phyloP scores from a whole-genome alignment of 2,113 vertebrate species.

The Plecturocebus donacophilus region DNA sequence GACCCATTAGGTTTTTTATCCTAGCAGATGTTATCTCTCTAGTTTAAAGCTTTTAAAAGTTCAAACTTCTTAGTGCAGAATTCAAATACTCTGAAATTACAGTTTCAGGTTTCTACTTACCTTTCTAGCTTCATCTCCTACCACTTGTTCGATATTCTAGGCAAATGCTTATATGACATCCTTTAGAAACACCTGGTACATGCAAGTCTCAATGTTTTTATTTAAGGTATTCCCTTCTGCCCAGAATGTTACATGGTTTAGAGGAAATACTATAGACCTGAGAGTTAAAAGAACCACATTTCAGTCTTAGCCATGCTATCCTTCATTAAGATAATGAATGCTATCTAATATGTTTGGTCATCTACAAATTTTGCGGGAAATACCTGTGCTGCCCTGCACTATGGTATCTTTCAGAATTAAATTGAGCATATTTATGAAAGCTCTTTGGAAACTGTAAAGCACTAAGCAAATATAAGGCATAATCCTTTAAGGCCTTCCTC shows the following conservation, averaged over 20 bases:
- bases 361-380: neutral
- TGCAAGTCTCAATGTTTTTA: neutral
- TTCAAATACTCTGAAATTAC: neutral
- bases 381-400: neutral
- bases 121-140: neutral
- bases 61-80: neutral
- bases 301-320: neutral
- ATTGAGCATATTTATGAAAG: neutral
- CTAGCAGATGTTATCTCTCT: neutral
- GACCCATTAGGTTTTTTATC: neutral
- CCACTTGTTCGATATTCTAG: neutral
- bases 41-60: neutral
- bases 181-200: neutral
- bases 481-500: neutral
- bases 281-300: neutral
- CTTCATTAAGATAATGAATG: neutral
- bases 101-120: neutral
- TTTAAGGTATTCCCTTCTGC: neutral
- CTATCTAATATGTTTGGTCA: neutral
- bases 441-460: neutral
- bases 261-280: neutral
- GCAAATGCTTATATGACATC: neutral
- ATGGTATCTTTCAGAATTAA: neutral
- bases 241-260: neutral
- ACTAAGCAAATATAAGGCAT: neutral